phyloP scores from a whole-genome alignment of 2,888 invertebrate genomes.

The Creontiades dilutus region DNA sequence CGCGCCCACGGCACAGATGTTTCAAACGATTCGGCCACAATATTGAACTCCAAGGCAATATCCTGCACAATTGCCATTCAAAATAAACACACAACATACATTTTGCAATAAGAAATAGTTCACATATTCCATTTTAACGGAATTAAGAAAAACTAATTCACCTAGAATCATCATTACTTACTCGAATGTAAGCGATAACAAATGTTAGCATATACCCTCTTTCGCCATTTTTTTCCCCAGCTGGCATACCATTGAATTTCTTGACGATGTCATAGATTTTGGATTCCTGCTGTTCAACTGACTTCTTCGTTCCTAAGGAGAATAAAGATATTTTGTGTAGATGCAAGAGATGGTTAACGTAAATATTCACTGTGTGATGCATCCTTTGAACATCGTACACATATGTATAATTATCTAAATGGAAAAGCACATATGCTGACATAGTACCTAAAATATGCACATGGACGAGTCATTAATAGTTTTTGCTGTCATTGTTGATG shows the following conservation, averaged over 20 bases:
- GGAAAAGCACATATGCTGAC: no score
- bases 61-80: slow-evolving; percentile 82
- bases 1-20: slow-evolving; percentile 99
- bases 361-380: no score
- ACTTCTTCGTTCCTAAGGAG: slow-evolving; percentile 81
- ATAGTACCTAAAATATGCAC: no score
- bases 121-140: neutral
- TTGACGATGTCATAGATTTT: slow-evolving; percentile 89
- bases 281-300: slow-evolving; percentile 88
- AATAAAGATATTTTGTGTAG: neutral
- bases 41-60: slow-evolving; percentile 90
- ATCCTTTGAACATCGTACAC: no score
- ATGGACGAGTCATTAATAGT: no score
- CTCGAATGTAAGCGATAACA: slow-evolving; percentile 97
- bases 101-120: neutral
- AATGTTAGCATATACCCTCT: slow-evolving; percentile 97
- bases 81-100: no score
- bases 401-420: no score
- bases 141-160: neutral
- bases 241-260: slow-evolving; percentile 89
- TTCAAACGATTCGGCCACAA: slow-evolving; percentile 98
- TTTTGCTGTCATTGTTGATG: no score
- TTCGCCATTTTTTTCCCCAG: slow-evolving; percentile 95
- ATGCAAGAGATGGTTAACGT: neutral
- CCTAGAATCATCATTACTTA: slow-evolving; percentile 79